Conservation (phyloP, 1,140 invertebrate genomes). For the Drosophila lacertosa region DNA sequence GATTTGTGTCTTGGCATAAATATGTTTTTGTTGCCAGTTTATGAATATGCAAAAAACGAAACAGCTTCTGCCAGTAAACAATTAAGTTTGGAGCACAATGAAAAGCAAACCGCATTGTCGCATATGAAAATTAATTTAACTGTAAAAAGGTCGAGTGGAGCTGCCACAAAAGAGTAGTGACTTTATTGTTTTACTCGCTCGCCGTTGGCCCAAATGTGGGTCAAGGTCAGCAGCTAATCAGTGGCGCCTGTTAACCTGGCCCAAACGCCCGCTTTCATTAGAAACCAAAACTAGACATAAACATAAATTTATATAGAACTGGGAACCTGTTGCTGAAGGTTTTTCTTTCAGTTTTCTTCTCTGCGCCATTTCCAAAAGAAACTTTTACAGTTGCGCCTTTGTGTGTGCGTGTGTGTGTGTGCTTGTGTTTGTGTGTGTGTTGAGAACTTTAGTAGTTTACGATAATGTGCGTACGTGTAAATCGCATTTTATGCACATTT, state of each 20-base stretch:
- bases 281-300: constrained; percentile 17
- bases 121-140: constrained; percentile 20
- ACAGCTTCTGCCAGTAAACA: constrained; percentile 60
- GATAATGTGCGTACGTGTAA: constrained; percentile 83
- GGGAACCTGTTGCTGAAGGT: constrained; percentile 71
- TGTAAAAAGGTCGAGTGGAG: too few relatives aligned
- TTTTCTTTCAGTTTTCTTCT: constrained; percentile 34
- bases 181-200: constrained; percentile 24
- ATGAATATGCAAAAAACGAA: constrained; percentile 62
- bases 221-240: constrained; percentile 72
- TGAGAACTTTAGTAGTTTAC: constrained; percentile 69
- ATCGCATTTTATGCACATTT: constrained; percentile 80
- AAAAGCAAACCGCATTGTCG: constrained; percentile 8
- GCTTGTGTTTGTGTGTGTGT: constrained; percentile 10
- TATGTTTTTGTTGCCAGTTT: constrained; percentile 46
- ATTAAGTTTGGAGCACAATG: constrained; percentile 52
- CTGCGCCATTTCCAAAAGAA: constrained; percentile 1
- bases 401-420: constrained; percentile 19
- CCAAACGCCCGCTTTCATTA: constrained; percentile 43
- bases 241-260: constrained; percentile 52
- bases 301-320: constrained; percentile 48
- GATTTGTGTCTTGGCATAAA: constrained; percentile 29
- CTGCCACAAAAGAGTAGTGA: constrained; percentile 23
- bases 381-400: constrained; percentile 40
- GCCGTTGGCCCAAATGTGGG: constrained; percentile 48